Percentiles rank a stretch among this genome's conserved stretches.
Conservation (phyloP, 1,140 invertebrate species). For the Atta cephalotes region DNA sequence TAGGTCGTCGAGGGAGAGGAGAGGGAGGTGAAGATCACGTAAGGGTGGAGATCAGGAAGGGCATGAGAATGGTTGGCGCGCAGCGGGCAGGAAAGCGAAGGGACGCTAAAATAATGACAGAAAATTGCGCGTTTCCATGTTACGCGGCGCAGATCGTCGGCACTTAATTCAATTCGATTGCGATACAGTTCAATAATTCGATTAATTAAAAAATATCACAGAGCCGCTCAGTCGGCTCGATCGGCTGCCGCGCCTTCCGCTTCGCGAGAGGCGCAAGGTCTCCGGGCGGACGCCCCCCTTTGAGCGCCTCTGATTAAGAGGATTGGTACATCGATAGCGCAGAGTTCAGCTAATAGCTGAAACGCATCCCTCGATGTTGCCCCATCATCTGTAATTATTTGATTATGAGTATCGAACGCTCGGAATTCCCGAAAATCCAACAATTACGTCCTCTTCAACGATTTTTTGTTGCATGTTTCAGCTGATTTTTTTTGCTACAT, state of each 20-base stretch:
- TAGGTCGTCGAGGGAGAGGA: not conserved
- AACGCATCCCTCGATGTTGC: slow-evolving; percentile 76
- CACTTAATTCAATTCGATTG: slow-evolving; percentile 85
- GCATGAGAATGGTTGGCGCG: not conserved
- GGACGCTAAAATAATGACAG: slow-evolving; percentile 77
- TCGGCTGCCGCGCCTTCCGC: slow-evolving; percentile 37
- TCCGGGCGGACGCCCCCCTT: not conserved
- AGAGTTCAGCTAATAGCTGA: slow-evolving; percentile 74
- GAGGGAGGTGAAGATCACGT: slow-evolving; percentile 29
- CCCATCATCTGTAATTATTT: slow-evolving; percentile 80
- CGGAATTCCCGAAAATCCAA: slow-evolving; percentile 66
- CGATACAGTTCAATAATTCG: slow-evolving; percentile 86
- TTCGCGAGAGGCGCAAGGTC: slow-evolving; percentile 37
- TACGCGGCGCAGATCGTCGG: slow-evolving; percentile 73
- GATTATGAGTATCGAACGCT: slow-evolving; percentile 79
- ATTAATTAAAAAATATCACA: slow-evolving; percentile 85
- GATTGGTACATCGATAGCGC: slow-evolving; percentile 63
- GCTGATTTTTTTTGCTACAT: not conserved
- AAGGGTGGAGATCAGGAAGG: slow-evolving; percentile 31
- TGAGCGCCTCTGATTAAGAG: slow-evolving; percentile 69
- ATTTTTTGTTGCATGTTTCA: slow-evolving; percentile 58
- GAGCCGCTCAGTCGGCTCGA: slow-evolving; percentile 70
- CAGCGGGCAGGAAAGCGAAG: slow-evolving; percentile 41
- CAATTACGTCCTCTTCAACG: slow-evolving; percentile 50
- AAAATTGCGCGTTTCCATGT: slow-evolving; percentile 81